phyloP scores from a whole-genome alignment of 1,140 invertebrate genomes.

The Dysdera silvatica region DNA sequence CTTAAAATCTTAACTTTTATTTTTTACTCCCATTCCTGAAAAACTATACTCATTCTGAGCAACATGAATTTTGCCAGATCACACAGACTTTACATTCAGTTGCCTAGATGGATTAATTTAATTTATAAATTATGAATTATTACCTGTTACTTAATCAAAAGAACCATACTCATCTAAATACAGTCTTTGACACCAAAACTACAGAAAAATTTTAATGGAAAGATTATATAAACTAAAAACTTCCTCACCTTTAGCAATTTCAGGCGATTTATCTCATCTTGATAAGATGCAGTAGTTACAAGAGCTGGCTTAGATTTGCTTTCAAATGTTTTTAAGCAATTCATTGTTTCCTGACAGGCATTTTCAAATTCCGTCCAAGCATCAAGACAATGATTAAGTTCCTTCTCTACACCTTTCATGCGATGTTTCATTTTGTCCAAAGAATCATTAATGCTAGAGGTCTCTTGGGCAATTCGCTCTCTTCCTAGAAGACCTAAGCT shows the following conservation, averaged over 20 bases:
- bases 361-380: conserved; percentile 78
- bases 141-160: too few species aligned
- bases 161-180: too few species aligned
- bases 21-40: too few species aligned
- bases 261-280: not conserved
- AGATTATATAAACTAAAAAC: not conserved
- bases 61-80: too few species aligned
- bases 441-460: conserved; percentile 71
- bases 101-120: too few species aligned
- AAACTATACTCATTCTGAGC: too few species aligned
- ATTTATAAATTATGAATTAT: too few species aligned
- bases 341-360: conserved; percentile 63
- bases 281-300: conserved; percentile 36
- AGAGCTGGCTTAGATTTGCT: conserved; percentile 53
- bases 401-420: conserved; percentile 66
- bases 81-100: too few species aligned
- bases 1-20: too few species aligned
- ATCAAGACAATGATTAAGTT: conserved; percentile 67
- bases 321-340: conserved; percentile 61
- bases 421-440: conserved; percentile 78
- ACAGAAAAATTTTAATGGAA: too few species aligned
- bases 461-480: conserved; percentile 72
- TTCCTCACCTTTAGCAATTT: not conserved
- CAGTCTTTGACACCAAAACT: too few species aligned
- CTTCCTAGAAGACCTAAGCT: conserved; percentile 79